Conservation (phyloP, 1,140 invertebrate genomes). For the Neotoxoptera formosana region DNA sequence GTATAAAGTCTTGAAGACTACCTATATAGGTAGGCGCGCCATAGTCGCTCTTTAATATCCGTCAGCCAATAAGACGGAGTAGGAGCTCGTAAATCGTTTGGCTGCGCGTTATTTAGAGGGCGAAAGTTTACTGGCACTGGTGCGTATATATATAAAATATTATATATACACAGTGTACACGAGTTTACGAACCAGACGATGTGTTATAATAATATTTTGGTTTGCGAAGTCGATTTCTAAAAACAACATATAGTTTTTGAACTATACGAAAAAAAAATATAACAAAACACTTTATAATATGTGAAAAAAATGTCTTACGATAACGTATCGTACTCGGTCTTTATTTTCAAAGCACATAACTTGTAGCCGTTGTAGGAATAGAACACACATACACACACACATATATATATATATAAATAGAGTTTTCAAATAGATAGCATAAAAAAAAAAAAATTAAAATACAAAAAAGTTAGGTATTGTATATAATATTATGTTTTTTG, state of each 20-base stretch:
- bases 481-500: not conserved
- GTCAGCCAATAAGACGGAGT: not conserved
- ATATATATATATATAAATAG: not conserved
- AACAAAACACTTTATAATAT: not conserved
- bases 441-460: not conserved
- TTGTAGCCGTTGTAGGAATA: not conserved
- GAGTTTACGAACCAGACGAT: not conserved
- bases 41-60: not conserved
- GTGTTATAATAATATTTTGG: not conserved
- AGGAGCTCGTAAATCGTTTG: conserved; percentile 14
- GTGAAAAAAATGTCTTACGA: too few species aligned
- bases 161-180: not conserved
- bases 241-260: not conserved
- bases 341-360: not conserved
- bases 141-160: not conserved
- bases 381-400: too few species aligned
- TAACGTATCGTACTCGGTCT: not conserved
- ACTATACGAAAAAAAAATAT: not conserved
- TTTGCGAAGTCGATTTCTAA: not conserved
- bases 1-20: not conserved
- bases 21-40: too few species aligned
- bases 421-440: not conserved
- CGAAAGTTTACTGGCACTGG: conserved; percentile 23
- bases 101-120: not conserved
- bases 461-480: not conserved